Evolutionary conservation across 2,113 vertebrate genomes (phyloP).

Genomic region (Delphinapterus leucas): DNA sequence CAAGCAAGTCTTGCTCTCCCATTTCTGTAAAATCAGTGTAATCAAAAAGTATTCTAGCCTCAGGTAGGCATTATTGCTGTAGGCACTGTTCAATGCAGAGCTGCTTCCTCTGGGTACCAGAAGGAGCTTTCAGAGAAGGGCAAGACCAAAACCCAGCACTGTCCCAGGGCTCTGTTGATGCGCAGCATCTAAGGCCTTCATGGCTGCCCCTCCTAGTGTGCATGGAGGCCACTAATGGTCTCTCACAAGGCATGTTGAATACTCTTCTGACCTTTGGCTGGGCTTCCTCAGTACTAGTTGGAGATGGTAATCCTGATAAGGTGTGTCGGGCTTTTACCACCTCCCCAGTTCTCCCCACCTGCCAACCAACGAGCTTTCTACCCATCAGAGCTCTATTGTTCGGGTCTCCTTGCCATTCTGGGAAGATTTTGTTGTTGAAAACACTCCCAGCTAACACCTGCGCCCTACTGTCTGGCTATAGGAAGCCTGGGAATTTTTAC

Average conservation of each 20-base stretch:
- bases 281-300: background rate
- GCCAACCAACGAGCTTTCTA: background rate
- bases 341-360: background rate
- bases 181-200: background rate
- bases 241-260: background rate
- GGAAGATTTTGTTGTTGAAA: background rate
- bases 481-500: background rate
- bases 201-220: too few species aligned
- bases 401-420: background rate
- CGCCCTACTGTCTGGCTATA: background rate
- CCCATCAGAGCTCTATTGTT: background rate
- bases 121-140: background rate
- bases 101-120: background rate
- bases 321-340: background rate
- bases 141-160: background rate
- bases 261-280: background rate
- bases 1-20: background rate
- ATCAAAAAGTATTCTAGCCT: background rate
- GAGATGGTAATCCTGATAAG: background rate
- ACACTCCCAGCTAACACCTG: background rate
- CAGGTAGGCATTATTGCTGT: background rate
- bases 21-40: background rate
- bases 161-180: background rate
- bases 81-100: background rate
- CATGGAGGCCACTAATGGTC: background rate